Conservation (phyloP, 2,113 vertebrate species). For the Telmatochromis bifrenatus region DNA sequence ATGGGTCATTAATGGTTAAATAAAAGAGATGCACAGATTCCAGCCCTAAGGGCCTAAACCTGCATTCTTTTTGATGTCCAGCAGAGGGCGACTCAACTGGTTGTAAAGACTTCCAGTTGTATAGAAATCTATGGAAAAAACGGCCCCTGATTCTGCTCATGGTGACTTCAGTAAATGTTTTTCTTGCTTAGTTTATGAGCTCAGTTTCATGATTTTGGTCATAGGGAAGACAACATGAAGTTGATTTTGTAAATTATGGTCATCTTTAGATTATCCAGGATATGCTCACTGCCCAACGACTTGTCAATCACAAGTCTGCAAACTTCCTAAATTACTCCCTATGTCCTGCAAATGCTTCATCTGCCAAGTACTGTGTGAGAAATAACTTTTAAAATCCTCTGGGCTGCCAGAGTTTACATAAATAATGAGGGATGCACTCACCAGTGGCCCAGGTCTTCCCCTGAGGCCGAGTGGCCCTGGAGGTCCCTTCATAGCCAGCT, state of each 20-base stretch:
- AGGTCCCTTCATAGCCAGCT: constrained; percentile 89
- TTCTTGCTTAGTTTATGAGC: background rate
- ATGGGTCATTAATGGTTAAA: background rate
- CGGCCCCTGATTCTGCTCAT: background rate
- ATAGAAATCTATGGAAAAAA: background rate
- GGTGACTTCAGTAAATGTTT: background rate
- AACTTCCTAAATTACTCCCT: background rate
- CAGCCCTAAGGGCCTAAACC: background rate
- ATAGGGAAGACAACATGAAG: background rate
- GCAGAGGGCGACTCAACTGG: background rate
- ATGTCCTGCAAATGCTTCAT: background rate
- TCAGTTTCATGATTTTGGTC: background rate
- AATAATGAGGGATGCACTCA: constrained; percentile 61
- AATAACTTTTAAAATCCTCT: background rate
- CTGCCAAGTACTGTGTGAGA: background rate
- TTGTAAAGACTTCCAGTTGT: background rate
- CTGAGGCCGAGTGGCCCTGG: constrained; percentile 88
- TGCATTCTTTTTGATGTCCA: background rate
- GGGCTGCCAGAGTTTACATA: background rate
- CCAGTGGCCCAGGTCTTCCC: constrained; percentile 87
- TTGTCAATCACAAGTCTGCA: background rate
- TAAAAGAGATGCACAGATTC: background rate
- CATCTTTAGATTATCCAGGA: background rate
- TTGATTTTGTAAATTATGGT: background rate
- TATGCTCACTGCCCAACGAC: background rate